These are phyloP conservation scores for Melanophora roralis DNA, from an alignment of 2,888 invertebrate genomes.

Conservation along the genomic window DNA sequence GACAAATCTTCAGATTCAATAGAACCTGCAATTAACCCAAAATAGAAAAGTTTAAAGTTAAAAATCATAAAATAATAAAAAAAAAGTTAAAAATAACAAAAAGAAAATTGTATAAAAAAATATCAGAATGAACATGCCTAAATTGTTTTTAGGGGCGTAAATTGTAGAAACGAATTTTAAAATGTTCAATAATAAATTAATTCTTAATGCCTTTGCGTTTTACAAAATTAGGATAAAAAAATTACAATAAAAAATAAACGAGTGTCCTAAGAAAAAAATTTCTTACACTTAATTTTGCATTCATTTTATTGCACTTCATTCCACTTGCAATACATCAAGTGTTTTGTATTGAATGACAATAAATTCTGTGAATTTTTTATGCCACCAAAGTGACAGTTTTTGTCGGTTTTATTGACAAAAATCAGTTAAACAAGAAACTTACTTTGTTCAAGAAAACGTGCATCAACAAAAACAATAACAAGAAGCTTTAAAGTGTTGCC, in stretches of 20 bases:
- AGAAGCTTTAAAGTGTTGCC: slow-evolving; percentile 33
- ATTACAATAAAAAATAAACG: no score
- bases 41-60: slow-evolving; percentile 13
- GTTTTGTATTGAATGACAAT: slow-evolving; percentile 55
- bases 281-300: not conserved
- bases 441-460: slow-evolving; percentile 52
- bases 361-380: slow-evolving; percentile 58
- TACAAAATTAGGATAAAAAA: no score
- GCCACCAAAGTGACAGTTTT: slow-evolving; percentile 57
- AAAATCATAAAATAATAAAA: not conserved
- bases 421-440: slow-evolving; percentile 42
- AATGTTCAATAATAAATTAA: no score
- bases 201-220: no score
- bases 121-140: not conserved
- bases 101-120: not conserved
- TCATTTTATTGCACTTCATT: not conserved
- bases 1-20: slow-evolving; percentile 88
- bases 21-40: slow-evolving; percentile 81
- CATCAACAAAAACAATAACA: slow-evolving; percentile 29
- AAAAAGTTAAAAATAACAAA: not conserved
- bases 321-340: slow-evolving; percentile 40
- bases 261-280: no score
- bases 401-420: slow-evolving; percentile 57
- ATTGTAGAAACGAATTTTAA: no score
- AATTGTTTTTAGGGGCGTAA: no score